Evolutionary conservation across 2,113 vertebrate genomes (phyloP).

Genomic region (Nesoenas mayeri): DNA sequence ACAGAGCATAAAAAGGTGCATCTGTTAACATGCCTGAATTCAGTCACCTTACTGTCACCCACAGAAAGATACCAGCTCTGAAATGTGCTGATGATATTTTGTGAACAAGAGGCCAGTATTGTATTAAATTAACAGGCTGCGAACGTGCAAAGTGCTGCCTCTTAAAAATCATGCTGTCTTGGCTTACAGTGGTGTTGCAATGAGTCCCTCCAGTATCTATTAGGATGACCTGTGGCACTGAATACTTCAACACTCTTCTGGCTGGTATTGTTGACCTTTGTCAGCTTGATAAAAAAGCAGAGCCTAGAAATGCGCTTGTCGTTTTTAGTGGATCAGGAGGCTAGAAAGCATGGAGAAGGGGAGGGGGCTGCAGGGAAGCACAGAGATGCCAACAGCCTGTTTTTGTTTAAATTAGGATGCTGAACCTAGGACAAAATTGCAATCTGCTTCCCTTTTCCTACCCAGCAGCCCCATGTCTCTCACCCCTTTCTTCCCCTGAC

Average conservation of each 20-base stretch:
- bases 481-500: conserved; percentile 39
- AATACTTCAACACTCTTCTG: conserved; percentile 76
- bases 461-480: conserved; percentile 41
- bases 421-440: conserved; percentile 47
- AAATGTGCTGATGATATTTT: conserved; percentile 65
- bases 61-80: conserved; percentile 59
- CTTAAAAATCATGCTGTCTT: conserved; percentile 66
- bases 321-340: conserved; percentile 62
- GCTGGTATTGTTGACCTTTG: conserved; percentile 89
- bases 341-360: conserved; percentile 6
- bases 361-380: conserved; percentile 31
- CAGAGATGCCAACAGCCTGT: conserved; percentile 12
- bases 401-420: conserved; percentile 59
- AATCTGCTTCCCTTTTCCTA: conserved; percentile 43
- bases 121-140: conserved; percentile 73
- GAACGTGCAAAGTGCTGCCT: conserved; percentile 63
- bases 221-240: conserved; percentile 80
- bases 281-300: conserved; percentile 80
- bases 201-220: conserved; percentile 75
- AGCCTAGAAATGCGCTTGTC: conserved; percentile 52
- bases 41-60: conserved; percentile 72
- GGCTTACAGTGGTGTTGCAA: conserved; percentile 66
- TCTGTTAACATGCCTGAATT: conserved; percentile 72
- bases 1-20: conserved; percentile 79
- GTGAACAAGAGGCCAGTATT: conserved; percentile 70